Evolutionary conservation across 2,888 invertebrate genomes (phyloP), one percentile per base, ranked within the genome.

Genomic region (Conistra vaccinii): DNA sequence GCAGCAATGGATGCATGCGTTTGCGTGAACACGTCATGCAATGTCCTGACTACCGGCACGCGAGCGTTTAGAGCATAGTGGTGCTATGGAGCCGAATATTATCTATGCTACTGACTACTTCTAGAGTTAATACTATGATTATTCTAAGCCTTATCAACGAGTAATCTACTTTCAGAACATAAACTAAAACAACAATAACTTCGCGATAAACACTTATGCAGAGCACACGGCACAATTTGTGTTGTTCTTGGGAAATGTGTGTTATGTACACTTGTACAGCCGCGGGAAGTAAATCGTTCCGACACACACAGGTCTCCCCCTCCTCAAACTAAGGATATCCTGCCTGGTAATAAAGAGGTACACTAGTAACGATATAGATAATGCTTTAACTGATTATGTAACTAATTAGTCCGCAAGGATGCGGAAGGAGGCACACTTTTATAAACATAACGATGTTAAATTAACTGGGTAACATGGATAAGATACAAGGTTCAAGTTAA

Each of bases 21-120:
- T 83, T 83, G 83, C 85, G 85, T 86, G 78, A 87, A 88, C 85
- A 88, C 90, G 60, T 39, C 87, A 93, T 93, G 93, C 93, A 92
- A 89, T 85, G 83, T 79, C 90, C 89, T 90, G 83, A 90, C 91
- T 91, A 92, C 89, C 89, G 90, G 90, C 90, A 90, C 90, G 90
- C 93, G 94, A 95, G 95, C 95, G 89, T 93, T 92, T 87, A 94
- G 93, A 95, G 94, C 95, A 95, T 92, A 95, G 96, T 96, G 96
- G 96, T 95, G 95, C 95, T 91, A 95, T 95, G 95, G 96, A 95
- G 95, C 95, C 95, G 91, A 92, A 89, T 88, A 89, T 76, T 78
- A 85, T 88, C 89, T 91, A 91, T 85, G 81, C 89, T 91, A 92
- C 88, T 81, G 81, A 83, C 89, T 91, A 88, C 85, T 89, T 90